phyloP scores from a whole-genome alignment of 2,888 invertebrate species.

The Saturnia japonica region DNA sequence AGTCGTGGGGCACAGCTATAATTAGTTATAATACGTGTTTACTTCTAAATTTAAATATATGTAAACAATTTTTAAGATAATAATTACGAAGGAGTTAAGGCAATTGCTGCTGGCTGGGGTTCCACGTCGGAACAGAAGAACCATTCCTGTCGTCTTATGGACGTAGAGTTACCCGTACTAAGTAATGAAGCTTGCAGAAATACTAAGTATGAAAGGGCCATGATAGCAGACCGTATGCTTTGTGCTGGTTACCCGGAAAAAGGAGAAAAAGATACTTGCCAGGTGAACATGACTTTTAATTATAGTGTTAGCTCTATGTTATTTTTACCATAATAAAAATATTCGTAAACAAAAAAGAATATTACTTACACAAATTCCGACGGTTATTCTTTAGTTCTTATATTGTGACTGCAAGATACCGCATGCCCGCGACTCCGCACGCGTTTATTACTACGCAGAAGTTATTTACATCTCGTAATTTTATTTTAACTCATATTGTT shows the following conservation, averaged over 20 bases:
- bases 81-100: slow-evolving; percentile 83
- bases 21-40: no score
- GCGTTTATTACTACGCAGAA: no score
- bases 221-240: slow-evolving; percentile 94
- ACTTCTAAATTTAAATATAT: no score
- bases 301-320: neutral
- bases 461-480: no score
- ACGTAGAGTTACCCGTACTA: slow-evolving; percentile 87
- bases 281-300: slow-evolving; percentile 73
- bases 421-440: no score
- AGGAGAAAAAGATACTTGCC: slow-evolving; percentile 90
- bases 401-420: neutral
- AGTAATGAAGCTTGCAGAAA: slow-evolving; percentile 86
- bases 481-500: no score
- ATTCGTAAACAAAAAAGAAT: no score
- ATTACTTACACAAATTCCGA: neutral
- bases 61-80: slow-evolving; percentile 47
- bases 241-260: slow-evolving; percentile 89
- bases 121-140: slow-evolving; percentile 91
- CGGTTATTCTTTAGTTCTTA: neutral
- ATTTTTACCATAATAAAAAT: neutral
- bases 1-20: no score
- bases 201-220: slow-evolving; percentile 89
- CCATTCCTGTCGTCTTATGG: slow-evolving; percentile 89
- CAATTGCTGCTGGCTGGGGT: slow-evolving; percentile 93